Evolutionary conservation across 2,888 invertebrate species (phyloP), one percentile per base, ranked within the genome.

Genomic region (Sphaerophoria taeniata): DNA sequence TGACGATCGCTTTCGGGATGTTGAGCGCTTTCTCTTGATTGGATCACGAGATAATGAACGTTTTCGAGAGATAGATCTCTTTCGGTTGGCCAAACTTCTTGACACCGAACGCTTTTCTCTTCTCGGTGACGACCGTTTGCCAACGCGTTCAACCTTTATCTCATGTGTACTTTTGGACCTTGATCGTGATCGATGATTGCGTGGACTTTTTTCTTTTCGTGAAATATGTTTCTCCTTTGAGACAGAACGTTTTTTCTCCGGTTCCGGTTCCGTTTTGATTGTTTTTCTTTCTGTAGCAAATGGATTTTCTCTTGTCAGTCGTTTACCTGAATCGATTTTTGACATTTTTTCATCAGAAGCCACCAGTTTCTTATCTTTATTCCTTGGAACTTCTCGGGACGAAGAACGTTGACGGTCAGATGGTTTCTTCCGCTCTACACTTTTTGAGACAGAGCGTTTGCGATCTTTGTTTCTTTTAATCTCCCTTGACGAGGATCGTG

Each of bases 91-190:
- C 1, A 16, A 36, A 6, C n/a, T 43, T 51, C 76, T 72, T 12
- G 85, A 83, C 7, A 70, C 12, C 45, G 87, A 86, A 7, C 80
- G 72, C 55, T 77, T 87, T 47, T 7, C n/a, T 51, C 7, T 34
- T n/a, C 76, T 63, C 0, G 86, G 83, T 31, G 55, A 7, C 31
- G 87, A 86, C 12, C 74, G 73, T 51, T 77, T 87, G n/a, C 76
- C 51, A 33, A 56, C 6, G 9, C 39, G 56, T 7, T 45, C 69
- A 67, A 82, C 90, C 31, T 89, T 88, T 5, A 90, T 75, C 89
- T 88, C 87, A 91, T 90, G 88, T 90, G 69, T 80, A 87, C 89
- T 89, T 82, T 89, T 86, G 88, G 88, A 85, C 78, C 61, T 76
- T 0, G 83, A 83, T 9, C 11, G 43, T 3, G 79, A 76, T 12